Evolutionary conservation across 2,113 vertebrate genomes (phyloP).

Genomic region (Gobius niger): DNA sequence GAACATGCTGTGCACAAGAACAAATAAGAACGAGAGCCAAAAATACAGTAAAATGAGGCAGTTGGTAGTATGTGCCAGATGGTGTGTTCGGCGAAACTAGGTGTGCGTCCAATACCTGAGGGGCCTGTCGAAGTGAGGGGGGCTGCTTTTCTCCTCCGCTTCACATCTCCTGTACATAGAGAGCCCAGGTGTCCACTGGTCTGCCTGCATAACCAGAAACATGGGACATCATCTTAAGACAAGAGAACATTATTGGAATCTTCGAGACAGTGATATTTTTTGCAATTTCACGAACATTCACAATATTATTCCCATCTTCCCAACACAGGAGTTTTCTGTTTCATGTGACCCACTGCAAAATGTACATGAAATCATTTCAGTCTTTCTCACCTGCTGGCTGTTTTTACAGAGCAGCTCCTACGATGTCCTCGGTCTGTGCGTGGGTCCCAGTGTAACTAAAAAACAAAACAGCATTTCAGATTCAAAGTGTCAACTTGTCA

Average conservation of each 20-base stretch:
- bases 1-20: slow-evolving; percentile 70
- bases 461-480: neutral
- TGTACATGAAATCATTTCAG: neutral
- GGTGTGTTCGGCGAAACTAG: slow-evolving; percentile 45
- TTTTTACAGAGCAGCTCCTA: slow-evolving; percentile 90
- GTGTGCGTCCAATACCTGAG: slow-evolving; percentile 81
- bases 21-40: slow-evolving; percentile 45
- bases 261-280: too few species aligned
- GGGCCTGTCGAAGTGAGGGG: slow-evolving; percentile 84
- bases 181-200: slow-evolving; percentile 97
- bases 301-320: too few species aligned
- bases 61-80: slow-evolving; percentile 53
- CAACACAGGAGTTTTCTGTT: too few species aligned
- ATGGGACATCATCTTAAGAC: slow-evolving; percentile 15
- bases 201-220: slow-evolving; percentile 81
- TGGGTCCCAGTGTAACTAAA: slow-evolving; percentile 85
- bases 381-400: slow-evolving; percentile 86
- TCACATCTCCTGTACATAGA: slow-evolving; percentile 93
- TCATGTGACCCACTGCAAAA: too few species aligned
- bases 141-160: slow-evolving; percentile 94
- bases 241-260: too few species aligned
- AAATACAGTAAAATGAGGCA: slow-evolving; percentile 45
- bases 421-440: slow-evolving; percentile 88
- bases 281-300: too few species aligned
- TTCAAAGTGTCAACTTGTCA: too few species aligned